phyloP scores from a whole-genome alignment of 2,797 vertebrate genomes.

The Geotrypetes seraphini region DNA sequence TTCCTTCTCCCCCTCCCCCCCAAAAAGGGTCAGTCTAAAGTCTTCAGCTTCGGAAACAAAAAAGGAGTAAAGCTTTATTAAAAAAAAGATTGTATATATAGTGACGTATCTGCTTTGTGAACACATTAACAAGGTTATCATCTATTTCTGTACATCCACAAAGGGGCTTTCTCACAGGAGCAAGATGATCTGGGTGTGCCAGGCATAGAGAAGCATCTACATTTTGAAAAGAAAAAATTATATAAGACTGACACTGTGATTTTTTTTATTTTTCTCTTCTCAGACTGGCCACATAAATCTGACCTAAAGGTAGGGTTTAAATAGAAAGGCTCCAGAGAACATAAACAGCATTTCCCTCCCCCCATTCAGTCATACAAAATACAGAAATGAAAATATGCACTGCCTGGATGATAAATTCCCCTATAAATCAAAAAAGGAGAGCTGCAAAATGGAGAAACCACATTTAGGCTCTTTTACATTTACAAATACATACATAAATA shows the following conservation, averaged over 20 bases:
- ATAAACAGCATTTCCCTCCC: slow-evolving; percentile 2
- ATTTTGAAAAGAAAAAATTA: slow-evolving; percentile 6
- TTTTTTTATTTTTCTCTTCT: slow-evolving; percentile 14
- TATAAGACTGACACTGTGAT: slow-evolving; percentile 8
- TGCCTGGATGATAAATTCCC: slow-evolving; percentile 13
- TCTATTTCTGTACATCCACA: not conserved
- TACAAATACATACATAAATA: slow-evolving; percentile 99
- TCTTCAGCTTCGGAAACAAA: slow-evolving; percentile 1
- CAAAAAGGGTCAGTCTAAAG: slow-evolving; percentile 7
- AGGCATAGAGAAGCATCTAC: not conserved
- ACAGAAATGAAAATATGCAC: slow-evolving; percentile 15
- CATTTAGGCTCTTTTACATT: slow-evolving; percentile 87
- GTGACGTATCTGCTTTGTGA: slow-evolving; percentile 8
- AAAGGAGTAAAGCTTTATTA: slow-evolving; percentile 1
- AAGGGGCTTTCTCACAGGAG: slow-evolving; percentile 4
- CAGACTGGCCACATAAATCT: slow-evolving; percentile 5
- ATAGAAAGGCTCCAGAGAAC: slow-evolving; percentile 7
- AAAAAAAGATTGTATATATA: slow-evolving; percentile 8
- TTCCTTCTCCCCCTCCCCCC: too few species aligned
- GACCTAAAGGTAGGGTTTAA: slow-evolving; percentile 21
- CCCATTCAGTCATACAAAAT: slow-evolving; percentile 12
- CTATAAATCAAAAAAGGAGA: slow-evolving; percentile 29
- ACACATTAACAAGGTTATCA: not conserved
- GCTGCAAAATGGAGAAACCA: slow-evolving; percentile 67
- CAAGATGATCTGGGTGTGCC: too few species aligned